A percentile compares a stretch with the other conserved stretches of the same genome.
Evolutionary conservation across 2,113 vertebrate genomes (phyloP).

Genomic region (Aldabrachelys gigantea): DNA sequence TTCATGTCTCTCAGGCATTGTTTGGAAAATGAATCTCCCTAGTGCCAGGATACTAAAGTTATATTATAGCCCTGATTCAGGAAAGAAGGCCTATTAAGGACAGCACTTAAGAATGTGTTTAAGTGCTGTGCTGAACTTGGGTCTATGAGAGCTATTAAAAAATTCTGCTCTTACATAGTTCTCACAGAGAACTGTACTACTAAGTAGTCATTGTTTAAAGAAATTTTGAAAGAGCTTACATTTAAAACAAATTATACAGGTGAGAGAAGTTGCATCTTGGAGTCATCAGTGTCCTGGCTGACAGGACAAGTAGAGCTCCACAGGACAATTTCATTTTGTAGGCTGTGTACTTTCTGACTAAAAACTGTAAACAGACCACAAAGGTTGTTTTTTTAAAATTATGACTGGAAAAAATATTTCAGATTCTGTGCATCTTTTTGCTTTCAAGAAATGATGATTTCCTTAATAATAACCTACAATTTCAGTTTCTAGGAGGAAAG

Average conservation of each 20-base stretch:
- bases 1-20: background rate
- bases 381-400: background rate
- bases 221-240: background rate
- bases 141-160: background rate
- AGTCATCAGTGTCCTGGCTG: background rate
- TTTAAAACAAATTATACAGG: background rate
- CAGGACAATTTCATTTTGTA: background rate
- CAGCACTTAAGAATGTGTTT: rapidly evolving
- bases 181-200: background rate
- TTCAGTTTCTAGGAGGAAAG: background rate
- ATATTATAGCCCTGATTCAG: background rate
- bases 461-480: background rate
- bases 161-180: background rate
- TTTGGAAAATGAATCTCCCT: background rate
- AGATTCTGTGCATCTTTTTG: background rate
- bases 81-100: rapidly evolving
- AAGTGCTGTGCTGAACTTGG: background rate
- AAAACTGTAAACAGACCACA: background rate
- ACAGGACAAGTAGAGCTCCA: background rate
- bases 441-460: background rate
- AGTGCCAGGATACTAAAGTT: background rate
- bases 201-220: background rate
- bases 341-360: background rate
- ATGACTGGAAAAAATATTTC: background rate
- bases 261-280: background rate